phyloP scores from a whole-genome alignment of 1,140 invertebrate genomes.

The Temnothorax longispinosus region DNA sequence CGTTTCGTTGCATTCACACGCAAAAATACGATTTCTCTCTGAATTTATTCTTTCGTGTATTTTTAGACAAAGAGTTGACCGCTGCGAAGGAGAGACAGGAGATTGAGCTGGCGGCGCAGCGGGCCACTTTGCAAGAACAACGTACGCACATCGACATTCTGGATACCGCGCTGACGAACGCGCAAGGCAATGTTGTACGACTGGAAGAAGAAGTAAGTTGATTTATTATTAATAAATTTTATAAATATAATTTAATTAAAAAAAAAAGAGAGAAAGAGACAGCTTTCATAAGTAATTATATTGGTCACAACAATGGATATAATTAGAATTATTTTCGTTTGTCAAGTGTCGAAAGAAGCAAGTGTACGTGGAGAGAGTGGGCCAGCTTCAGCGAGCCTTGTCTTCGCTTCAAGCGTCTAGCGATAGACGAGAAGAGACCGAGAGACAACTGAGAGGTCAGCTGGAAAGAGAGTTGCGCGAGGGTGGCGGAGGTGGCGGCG shows the following conservation, averaged over 20 bases:
- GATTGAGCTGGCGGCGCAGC: slow-evolving; percentile 95
- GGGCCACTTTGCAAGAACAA: slow-evolving; percentile 95
- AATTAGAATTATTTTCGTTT: slow-evolving; percentile 21
- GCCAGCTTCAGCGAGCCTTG: slow-evolving; percentile 93
- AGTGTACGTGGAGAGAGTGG: slow-evolving; percentile 93
- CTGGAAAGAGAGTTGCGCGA: slow-evolving; percentile 92
- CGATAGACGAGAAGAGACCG: slow-evolving; percentile 94
- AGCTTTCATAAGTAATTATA: not conserved
- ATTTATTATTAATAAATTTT: not conserved
- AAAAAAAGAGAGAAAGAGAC: not conserved
- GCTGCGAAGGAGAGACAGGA: slow-evolving; percentile 96
- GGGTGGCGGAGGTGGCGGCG: slow-evolving; percentile 86
- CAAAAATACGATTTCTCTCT: not conserved
- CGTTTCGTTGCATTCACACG: not conserved
- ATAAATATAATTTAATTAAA: slow-evolving; percentile 2
- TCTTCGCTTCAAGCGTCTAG: slow-evolving; percentile 93
- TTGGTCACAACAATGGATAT: not conserved
- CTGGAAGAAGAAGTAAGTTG: slow-evolving; percentile 93
- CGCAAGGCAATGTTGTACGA: slow-evolving; percentile 94
- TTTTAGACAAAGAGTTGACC: slow-evolving; percentile 93
- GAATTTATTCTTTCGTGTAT: slow-evolving; percentile 7
- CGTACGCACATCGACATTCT: slow-evolving; percentile 96
- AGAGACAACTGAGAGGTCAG: slow-evolving; percentile 92
- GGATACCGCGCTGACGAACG: slow-evolving; percentile 95
- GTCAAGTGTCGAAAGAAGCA: slow-evolving; percentile 92